Percentiles rank a stretch among this genome's conserved stretches.
These are phyloP conservation scores for Eupithecia subumbrata DNA, from an alignment of 2,888 invertebrate species.

Conservation along the genomic window DNA sequence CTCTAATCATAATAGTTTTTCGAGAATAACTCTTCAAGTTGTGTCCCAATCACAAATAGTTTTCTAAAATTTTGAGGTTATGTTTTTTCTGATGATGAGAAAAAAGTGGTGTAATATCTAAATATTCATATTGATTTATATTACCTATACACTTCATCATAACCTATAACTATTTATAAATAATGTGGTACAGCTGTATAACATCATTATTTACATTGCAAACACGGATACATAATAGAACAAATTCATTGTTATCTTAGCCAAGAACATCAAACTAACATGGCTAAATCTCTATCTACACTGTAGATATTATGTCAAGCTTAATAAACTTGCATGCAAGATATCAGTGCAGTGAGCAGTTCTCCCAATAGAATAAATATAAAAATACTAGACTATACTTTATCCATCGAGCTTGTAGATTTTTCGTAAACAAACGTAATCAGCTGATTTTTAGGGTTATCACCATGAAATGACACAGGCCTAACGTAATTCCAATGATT, in stretches of 20 bases:
- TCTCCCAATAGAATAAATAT: no score
- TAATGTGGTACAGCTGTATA: neutral
- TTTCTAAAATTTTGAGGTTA: slow-evolving; percentile 10
- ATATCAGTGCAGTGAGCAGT: no score
- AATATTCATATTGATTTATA: neutral
- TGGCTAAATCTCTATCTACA: neutral
- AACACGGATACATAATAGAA: neutral
- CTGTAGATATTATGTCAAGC: no score
- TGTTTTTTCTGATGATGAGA: neutral
- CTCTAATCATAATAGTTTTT: neutral
- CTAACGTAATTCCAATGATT: no score
- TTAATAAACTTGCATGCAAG: no score
- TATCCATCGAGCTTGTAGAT: no score
- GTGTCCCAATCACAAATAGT: neutral
- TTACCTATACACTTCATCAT: neutral
- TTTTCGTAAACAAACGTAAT: no score
- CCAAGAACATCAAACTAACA: neutral
- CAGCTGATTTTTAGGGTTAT: no score
- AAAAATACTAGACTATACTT: no score
- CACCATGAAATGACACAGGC: no score
- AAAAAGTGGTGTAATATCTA: neutral
- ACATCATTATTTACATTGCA: neutral
- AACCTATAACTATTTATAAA: neutral
- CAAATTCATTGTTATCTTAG: neutral
- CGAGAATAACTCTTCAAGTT: neutral